Conservation (phyloP, 2,113 vertebrate genomes). For the Cathartes aura region DNA sequence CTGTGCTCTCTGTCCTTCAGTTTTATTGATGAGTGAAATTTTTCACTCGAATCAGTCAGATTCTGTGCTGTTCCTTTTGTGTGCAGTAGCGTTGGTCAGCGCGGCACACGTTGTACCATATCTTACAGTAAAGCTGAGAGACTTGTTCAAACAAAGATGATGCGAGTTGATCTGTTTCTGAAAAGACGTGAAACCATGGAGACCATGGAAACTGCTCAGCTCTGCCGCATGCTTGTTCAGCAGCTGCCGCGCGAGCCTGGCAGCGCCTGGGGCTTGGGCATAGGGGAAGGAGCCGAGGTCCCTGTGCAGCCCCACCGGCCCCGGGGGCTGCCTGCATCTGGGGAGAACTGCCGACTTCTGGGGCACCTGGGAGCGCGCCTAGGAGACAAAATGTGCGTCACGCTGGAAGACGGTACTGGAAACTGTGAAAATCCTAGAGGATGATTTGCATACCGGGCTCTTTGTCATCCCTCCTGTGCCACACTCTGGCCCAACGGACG, state of each 20-base stretch:
- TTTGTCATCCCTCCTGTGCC: background rate
- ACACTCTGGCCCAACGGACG: background rate
- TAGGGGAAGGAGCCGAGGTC: background rate
- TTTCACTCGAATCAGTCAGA: background rate
- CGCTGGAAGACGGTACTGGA: background rate
- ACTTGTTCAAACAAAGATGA: conserved; percentile 10
- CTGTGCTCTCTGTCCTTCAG: background rate
- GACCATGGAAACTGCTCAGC: background rate
- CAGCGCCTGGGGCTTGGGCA: background rate
- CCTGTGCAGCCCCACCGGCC: background rate
- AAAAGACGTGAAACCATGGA: conserved; percentile 12
- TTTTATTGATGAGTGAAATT: background rate
- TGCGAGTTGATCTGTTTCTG: background rate
- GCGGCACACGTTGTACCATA: accelerated
- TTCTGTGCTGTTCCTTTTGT: background rate
- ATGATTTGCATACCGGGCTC: background rate
- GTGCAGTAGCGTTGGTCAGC: background rate
- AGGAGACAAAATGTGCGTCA: accelerated
- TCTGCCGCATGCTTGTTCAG: background rate
- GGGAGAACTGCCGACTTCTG: background rate
- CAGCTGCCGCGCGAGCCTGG: background rate
- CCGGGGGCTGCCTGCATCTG: accelerated
- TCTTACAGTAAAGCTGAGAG: background rate
- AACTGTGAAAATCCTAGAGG: background rate
- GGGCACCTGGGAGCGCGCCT: background rate